Evolutionary conservation across 1,140 invertebrate genomes (phyloP).

Genomic region (Gonioctena quinquepunctata): DNA sequence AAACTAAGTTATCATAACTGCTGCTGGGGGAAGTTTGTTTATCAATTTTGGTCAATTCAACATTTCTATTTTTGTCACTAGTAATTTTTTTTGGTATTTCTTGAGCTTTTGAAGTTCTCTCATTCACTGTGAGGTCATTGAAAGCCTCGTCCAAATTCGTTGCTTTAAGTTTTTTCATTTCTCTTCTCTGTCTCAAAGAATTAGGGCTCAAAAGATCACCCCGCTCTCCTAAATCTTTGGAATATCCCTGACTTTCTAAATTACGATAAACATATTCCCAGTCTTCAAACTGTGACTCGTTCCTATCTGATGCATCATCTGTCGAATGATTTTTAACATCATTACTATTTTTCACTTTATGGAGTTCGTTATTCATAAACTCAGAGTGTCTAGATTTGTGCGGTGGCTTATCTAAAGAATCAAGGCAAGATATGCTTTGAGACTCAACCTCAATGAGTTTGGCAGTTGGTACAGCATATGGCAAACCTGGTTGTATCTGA

Average conservation of each 20-base stretch:
- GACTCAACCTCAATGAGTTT: slow-evolving; percentile 74
- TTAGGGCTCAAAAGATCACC: slow-evolving; percentile 62
- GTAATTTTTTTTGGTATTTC: too few relatives aligned
- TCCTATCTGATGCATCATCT: slow-evolving; percentile 48
- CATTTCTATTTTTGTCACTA: slow-evolving; percentile 48
- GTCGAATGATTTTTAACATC: background rate
- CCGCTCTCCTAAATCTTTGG: slow-evolving; percentile 67
- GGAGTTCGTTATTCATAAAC: slow-evolving; percentile 23
- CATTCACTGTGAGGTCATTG: slow-evolving; percentile 52
- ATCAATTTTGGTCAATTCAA: slow-evolving; percentile 28
- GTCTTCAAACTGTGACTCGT: slow-evolving; percentile 64
- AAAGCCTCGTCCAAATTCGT: slow-evolving; percentile 61
- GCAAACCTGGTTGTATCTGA: background rate
- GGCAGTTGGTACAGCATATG: slow-evolving; percentile 58
- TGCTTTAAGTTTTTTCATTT: slow-evolving; percentile 56
- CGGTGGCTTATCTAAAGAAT: slow-evolving; percentile 29
- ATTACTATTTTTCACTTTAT: slow-evolving; percentile 14
- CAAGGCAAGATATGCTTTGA: slow-evolving; percentile 34
- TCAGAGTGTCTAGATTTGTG: slow-evolving; percentile 22
- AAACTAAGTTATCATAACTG: slow-evolving; percentile 42
- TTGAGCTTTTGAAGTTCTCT: slow-evolving; percentile 59
- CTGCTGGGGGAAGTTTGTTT: slow-evolving; percentile 35
- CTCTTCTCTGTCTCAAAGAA: slow-evolving; percentile 51
- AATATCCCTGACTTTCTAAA: slow-evolving; percentile 73
- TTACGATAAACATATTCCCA: slow-evolving; percentile 82